Evolutionary conservation across 64 coral and sea anemone species (phyloP), one percentile per base, ranked within the genome.

Genomic region (Acropora tenuis): DNA sequence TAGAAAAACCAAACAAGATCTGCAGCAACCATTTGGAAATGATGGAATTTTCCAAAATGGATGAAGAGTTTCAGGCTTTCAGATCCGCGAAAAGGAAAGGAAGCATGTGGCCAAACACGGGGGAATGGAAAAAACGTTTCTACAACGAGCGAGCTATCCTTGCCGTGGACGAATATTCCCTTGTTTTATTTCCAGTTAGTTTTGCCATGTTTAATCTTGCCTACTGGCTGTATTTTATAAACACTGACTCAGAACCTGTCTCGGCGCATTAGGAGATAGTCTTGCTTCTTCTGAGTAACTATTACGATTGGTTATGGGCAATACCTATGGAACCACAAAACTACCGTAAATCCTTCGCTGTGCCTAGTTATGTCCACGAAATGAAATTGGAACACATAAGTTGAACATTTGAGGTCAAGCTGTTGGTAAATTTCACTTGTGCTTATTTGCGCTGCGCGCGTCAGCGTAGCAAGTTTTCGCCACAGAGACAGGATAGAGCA

Each of bases 131-230:
- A 77, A 84, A 85, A 42, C 69, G 83, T 6, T 19, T 94, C 0
- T 94, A 90, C 74, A 90, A 19, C 5, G 93, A 94, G 2, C 48
- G 17, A 7, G 77, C 84, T 58, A 57, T 94, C 17, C 10, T 78
- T 41, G 82, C 73, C 15, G 89, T 95, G 11, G 94, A 95, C 30
- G 89, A 89, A 68, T 91, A 88, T 69, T 77, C 94, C 10, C 41
- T 90, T 30, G 55, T 88, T 42, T 66, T 90, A n/a, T 95, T 95
- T 41, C 94, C 94, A 0, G 1, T 87, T 4, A 75, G 76, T 43
- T 95, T 95, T 90, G 48, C 73, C 2, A 16, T 91, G 41, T 95
- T 95, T 43, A 95, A 95, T 73, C n/a, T 50, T 17, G 8, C 83
- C 6, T 95, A 95, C 63, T 95, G 91, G 91, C 5, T 93, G 12